Evolutionary conservation across 2,113 vertebrate genomes (phyloP).

Genomic region (Protobothrops mucrosquamatus): DNA sequence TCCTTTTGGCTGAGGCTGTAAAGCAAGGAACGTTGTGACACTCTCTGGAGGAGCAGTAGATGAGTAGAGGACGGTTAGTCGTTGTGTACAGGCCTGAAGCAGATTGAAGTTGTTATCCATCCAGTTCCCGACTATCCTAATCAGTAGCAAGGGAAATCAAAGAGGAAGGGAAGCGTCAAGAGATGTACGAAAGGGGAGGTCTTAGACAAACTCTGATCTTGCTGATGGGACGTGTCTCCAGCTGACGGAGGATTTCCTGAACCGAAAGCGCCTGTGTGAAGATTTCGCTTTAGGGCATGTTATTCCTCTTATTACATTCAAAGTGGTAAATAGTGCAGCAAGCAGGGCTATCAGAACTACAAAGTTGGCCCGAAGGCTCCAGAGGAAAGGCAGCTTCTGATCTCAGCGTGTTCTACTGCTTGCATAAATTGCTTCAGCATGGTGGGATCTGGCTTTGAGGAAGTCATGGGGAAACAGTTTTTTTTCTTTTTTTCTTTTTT

Average conservation of each 20-base stretch:
- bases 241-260: not conserved
- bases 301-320: not conserved
- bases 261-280: not conserved
- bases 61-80: not conserved
- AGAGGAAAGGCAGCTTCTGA: not conserved
- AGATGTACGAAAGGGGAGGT: no score
- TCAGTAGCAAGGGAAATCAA: not conserved
- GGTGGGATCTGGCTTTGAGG: not conserved
- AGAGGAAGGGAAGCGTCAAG: not conserved
- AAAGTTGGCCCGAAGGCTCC: not conserved
- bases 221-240: not conserved
- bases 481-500: not conserved
- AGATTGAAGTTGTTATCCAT: not conserved
- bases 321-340: not conserved
- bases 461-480: not conserved
- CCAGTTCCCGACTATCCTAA: not conserved
- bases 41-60: not conserved
- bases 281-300: not conserved
- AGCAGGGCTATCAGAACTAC: not conserved
- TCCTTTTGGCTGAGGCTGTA: not conserved
- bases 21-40: not conserved
- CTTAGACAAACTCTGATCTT: not conserved
- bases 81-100: not conserved
- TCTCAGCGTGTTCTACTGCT: not conserved
- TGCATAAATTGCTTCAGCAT: not conserved